Evolutionary conservation across 2,113 vertebrate species (phyloP).

Genomic region (Pogona vitticeps): DNA sequence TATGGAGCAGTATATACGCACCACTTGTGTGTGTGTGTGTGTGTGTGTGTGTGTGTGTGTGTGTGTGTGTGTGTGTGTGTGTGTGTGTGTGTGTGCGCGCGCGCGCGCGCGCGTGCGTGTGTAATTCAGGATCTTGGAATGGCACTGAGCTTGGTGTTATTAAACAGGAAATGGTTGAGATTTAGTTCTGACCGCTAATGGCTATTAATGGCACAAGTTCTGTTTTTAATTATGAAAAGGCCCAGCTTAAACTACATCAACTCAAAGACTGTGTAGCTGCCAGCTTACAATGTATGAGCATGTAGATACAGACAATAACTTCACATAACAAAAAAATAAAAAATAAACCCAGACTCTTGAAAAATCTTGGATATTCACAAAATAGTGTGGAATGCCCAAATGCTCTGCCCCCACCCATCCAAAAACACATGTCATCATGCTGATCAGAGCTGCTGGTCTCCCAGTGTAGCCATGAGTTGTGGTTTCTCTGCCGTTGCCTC

Average conservation of each 20-base stretch:
- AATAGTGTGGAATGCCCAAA: too few species aligned
- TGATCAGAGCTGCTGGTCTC: background rate
- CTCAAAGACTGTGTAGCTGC: background rate
- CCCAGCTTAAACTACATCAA: background rate
- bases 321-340: too few species aligned
- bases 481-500: background rate
- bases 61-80: too few species aligned
- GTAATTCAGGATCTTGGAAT: background rate
- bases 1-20: too few species aligned
- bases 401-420: too few species aligned
- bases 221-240: constrained; percentile 20
- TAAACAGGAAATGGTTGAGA: constrained; percentile 26
- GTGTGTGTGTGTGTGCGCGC: too few species aligned
- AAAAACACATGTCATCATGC: background rate
- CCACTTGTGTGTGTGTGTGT: too few species aligned
- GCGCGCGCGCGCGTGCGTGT: too few species aligned
- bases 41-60: too few species aligned
- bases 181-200: constrained; percentile 18
- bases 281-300: background rate
- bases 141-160: background rate
- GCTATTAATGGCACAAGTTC: constrained; percentile 18
- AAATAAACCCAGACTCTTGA: too few species aligned
- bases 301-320: background rate
- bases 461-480: background rate
- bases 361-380: too few species aligned